phyloP scores from a whole-genome alignment of 2,113 vertebrate genomes.

The Galbula dea region DNA sequence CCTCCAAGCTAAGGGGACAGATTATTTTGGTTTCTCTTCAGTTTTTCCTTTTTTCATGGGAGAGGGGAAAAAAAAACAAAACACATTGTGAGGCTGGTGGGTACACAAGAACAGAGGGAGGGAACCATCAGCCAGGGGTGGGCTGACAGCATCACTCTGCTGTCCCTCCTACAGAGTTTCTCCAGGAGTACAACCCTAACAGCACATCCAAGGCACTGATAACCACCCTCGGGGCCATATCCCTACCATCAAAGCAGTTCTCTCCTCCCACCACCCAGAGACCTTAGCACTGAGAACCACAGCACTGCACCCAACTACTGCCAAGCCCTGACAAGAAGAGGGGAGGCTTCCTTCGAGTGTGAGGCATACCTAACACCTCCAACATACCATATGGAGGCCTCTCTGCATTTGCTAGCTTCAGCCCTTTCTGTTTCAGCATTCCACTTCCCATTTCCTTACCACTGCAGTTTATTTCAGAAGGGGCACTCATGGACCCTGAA shows the following conservation, averaged over 20 bases:
- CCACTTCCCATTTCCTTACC: not conserved
- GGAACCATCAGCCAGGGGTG: not conserved
- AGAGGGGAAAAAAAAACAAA: not conserved
- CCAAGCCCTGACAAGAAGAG: not conserved
- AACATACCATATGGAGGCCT: not conserved
- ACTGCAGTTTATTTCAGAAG: not conserved
- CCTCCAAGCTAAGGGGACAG: not conserved
- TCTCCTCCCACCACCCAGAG: not conserved
- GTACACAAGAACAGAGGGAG: not conserved
- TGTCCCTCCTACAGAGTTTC: not conserved
- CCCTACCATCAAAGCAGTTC: not conserved
- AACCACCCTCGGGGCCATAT: not conserved
- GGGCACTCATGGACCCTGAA: not conserved
- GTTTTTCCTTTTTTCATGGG: not conserved
- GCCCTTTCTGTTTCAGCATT: not conserved
- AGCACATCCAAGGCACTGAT: not conserved
- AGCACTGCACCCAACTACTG: not conserved
- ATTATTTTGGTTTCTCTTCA: not conserved
- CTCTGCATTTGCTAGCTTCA: not conserved
- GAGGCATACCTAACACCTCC: not conserved
- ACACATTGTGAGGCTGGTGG: not conserved
- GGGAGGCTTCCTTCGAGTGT: accelerated
- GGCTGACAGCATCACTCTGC: accelerated
- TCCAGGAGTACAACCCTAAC: not conserved
- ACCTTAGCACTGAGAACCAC: not conserved